A percentile compares a stretch with the other conserved stretches of the same genome.
Conservation (phyloP, 2,113 vertebrate species). For the Spilogale gracilis region DNA sequence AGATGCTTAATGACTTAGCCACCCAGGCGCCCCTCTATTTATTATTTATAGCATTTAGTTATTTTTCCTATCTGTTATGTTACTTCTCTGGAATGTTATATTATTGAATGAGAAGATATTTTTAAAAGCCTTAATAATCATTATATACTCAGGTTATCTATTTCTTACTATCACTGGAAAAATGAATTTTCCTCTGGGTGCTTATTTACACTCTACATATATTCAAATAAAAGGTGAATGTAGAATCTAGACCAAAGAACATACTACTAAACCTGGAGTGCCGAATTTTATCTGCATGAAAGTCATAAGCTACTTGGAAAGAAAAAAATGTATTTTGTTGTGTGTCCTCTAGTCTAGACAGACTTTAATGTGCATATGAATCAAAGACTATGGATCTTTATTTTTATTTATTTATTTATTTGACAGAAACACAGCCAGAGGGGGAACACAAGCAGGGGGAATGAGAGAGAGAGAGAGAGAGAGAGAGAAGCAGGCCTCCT, state of each 20-base stretch:
- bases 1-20: too few relatives aligned
- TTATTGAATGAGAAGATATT: neutral
- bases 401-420: too few relatives aligned
- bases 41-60: neutral
- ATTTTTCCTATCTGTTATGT: neutral
- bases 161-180: conserved; percentile 5
- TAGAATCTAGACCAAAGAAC: neutral
- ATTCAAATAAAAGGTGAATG: neutral
- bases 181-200: neutral
- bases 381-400: neutral
- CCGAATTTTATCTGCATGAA: neutral
- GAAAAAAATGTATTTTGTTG: conserved; percentile 1
- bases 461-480: too few relatives aligned
- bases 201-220: neutral
- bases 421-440: too few relatives aligned
- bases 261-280: neutral
- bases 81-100: neutral
- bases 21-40: neutral
- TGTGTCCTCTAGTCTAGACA: neutral
- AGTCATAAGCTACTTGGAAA: neutral
- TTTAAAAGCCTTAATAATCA: neutral
- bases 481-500: too few relatives aligned
- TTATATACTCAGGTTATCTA: neutral
- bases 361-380: neutral
- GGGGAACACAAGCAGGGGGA: too few relatives aligned